Evolutionary conservation across 1,140 invertebrate genomes (phyloP), one percentile per base, ranked within the genome.

Genomic region (Nebria ingens): DNA sequence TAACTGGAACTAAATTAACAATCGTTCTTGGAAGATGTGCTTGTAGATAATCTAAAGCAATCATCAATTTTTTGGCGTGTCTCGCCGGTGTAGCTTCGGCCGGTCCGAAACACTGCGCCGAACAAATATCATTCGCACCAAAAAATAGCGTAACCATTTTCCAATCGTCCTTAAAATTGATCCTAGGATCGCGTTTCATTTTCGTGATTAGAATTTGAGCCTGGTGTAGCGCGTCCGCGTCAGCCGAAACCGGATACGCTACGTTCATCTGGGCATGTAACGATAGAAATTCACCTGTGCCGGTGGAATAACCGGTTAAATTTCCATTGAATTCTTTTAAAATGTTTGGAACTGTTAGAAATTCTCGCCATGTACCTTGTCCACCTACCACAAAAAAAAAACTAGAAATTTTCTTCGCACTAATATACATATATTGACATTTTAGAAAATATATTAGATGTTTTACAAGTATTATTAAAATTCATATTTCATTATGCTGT

Each of bases 71-170:
- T 23, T 73, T 66, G 1, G 76, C 76, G 64, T 88, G 85, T 15
- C 76, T 78, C 1, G 73, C 63, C 1, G 77, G 79, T 1, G 81
- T 82, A 64, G 78, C 79, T 51, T 71, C 65, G 1, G 78, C 72
- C 0, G 78, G 77, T 55, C 78, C 76, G 58, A 78, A 81, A 62
- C 85, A 88, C 29, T 88, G 85, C 0, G 80, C 84, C 0, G 83
- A 85, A 65, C 89, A 93, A 12, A 91, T 76, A 67, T 92, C 87
- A 66, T 93, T 93, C 29, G 85, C 87, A 11, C 89, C 89, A 54
- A 91, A 85, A 62, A 91, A 84, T n/a, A 93, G 73, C 0, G 88
- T 91, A n/a, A 92, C 73, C 70, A 87, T 83, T 76, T 93, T 93
- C 89, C 89, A 93, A 59, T 86, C 79, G 13, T 77, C 76, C 0